Percentiles rank a stretch among this genome's conserved stretches.
Evolutionary conservation across 1,140 invertebrate genomes (phyloP).

Genomic region (Pararge aegeria): DNA sequence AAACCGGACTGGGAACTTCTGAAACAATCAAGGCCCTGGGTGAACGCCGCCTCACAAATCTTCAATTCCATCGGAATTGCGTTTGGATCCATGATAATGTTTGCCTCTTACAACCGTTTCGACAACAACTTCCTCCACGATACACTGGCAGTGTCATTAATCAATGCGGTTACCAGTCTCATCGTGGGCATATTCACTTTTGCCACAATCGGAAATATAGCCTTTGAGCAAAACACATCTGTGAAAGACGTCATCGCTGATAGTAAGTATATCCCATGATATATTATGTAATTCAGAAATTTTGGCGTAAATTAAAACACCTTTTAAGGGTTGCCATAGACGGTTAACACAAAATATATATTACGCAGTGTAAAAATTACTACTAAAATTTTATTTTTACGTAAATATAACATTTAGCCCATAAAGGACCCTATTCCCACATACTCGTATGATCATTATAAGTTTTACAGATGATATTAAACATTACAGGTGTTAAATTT

Average conservation of each 20-base stretch:
- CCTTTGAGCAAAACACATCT: slow-evolving; percentile 87
- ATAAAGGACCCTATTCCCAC: no score
- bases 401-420: no score
- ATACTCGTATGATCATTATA: no score
- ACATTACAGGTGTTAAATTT: no score
- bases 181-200: slow-evolving; percentile 94
- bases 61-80: slow-evolving; percentile 96
- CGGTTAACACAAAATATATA: no score
- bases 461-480: no score
- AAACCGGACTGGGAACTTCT: slow-evolving; percentile 92
- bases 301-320: no score
- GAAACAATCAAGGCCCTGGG: slow-evolving; percentile 93
- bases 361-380: no score
- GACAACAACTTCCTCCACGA: slow-evolving; percentile 94
- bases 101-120: slow-evolving; percentile 96
- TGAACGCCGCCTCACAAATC: slow-evolving; percentile 94
- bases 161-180: slow-evolving; percentile 91
- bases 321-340: no score
- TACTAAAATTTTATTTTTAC: no score
- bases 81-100: slow-evolving; percentile 96
- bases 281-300: no score
- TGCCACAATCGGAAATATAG: slow-evolving; percentile 92
- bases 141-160: slow-evolving; percentile 88
- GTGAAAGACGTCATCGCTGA: slow-evolving; percentile 91
- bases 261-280: slow-evolving; percentile 81